These are phyloP conservation scores for Zele albiditarsus DNA, from an alignment of 2,888 invertebrate species.

Conservation along the genomic window DNA sequence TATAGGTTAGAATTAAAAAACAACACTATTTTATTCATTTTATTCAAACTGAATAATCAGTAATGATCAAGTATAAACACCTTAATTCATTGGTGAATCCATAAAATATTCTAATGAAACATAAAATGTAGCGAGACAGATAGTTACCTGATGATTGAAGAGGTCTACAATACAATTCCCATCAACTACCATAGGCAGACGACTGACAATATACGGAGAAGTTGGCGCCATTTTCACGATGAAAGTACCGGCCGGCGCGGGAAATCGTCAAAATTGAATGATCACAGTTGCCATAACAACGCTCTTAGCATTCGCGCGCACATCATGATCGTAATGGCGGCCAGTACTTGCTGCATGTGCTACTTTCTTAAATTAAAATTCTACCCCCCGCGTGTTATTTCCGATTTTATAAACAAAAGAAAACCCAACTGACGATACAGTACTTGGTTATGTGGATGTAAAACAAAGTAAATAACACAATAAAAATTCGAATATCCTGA, in stretches of 20 bases:
- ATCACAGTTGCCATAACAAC: slow-evolving; percentile 34
- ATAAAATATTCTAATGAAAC: background rate
- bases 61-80: background rate
- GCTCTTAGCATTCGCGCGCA: background rate
- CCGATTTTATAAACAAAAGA: background rate
- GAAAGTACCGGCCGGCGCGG: slow-evolving; percentile 27
- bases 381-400: background rate
- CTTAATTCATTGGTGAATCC: background rate
- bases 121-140: background rate
- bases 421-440: background rate
- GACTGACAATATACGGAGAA: background rate
- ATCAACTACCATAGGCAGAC: background rate
- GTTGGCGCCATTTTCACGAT: background rate
- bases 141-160: background rate
- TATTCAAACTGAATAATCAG: background rate
- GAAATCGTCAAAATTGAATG: background rate
- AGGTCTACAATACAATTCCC: background rate
- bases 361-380: background rate
- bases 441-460: background rate
- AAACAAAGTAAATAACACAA: no score
- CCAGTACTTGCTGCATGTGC: background rate
- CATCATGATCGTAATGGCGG: background rate
- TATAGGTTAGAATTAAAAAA: slow-evolving; percentile 21
- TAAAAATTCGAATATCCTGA: no score
- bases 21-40: background rate